phyloP scores from a whole-genome alignment of 2,888 invertebrate genomes.

The Pseudococcus viburni region DNA sequence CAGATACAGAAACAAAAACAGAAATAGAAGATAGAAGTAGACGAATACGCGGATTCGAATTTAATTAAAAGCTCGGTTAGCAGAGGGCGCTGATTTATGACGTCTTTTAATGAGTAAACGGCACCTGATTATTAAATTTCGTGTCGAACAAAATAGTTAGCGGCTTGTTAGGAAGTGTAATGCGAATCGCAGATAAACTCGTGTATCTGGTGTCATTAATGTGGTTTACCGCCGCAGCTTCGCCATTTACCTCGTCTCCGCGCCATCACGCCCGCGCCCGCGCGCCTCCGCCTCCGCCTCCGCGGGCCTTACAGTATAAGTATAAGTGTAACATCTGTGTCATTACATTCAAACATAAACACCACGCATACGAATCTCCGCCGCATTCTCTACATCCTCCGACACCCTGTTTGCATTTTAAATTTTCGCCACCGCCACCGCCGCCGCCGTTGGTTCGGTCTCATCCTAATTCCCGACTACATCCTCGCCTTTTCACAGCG shows the following conservation, averaged over 20 bases:
- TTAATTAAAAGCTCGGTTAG: constrained; percentile 64
- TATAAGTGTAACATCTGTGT: constrained; percentile 64
- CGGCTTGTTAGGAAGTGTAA: constrained; percentile 66
- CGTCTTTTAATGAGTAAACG: constrained; percentile 65
- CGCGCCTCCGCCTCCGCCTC: no score
- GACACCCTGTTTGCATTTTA: constrained; percentile 59
- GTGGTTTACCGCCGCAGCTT: constrained; percentile 63
- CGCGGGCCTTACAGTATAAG: neutral
- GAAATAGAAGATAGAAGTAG: neutral
- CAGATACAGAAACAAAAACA: neutral
- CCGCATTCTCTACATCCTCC: neutral
- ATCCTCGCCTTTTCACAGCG: neutral
- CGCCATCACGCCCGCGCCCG: no score
- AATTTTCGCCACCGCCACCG: neutral
- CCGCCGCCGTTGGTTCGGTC: neutral
- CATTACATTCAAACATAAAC: constrained; percentile 66
- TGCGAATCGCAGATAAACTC: constrained; percentile 65
- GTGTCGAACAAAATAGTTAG: constrained; percentile 66
- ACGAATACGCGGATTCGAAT: constrained; percentile 55
- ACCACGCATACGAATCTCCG: constrained; percentile 60
- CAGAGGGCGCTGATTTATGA: constrained; percentile 64
- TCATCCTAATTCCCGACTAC: neutral
- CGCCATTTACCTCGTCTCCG: constrained; percentile 59
- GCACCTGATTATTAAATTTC: constrained; percentile 66
- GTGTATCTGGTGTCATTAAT: constrained; percentile 66